Evolutionary conservation across 2,113 vertebrate species (phyloP).

Genomic region (Notechis scutatus): DNA sequence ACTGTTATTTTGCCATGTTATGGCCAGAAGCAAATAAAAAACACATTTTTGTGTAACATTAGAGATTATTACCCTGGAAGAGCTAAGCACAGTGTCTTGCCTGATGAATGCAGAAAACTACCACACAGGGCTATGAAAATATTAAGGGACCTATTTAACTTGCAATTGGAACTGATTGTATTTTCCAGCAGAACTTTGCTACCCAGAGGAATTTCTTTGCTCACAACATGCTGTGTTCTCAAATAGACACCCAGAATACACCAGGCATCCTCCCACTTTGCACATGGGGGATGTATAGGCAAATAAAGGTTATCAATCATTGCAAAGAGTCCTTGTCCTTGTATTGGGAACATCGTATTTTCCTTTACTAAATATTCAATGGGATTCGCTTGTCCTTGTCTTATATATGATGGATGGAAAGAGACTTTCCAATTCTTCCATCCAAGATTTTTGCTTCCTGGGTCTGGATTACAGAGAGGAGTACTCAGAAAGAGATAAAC

Average conservation of each 20-base stretch:
- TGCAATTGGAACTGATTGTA: neutral
- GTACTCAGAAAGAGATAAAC: neutral
- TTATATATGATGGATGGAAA: neutral
- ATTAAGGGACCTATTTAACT: neutral
- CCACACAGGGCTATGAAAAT: neutral
- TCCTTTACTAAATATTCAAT: neutral
- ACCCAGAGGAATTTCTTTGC: neutral
- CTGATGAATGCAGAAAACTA: neutral
- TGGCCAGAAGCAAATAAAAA: neutral
- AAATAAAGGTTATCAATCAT: neutral
- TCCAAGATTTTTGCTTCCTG: neutral
- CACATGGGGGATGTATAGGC: neutral
- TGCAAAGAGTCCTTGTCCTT: neutral
- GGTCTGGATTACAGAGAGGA: neutral
- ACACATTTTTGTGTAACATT: conserved; percentile 13
- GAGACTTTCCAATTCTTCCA: neutral
- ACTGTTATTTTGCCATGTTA: neutral
- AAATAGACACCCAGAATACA: neutral
- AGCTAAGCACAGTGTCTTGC: neutral
- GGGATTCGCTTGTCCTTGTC: neutral
- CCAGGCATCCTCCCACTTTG: neutral
- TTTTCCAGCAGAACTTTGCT: accelerated
- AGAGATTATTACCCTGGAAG: neutral
- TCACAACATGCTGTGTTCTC: neutral
- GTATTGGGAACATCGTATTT: neutral